phyloP scores from a whole-genome alignment of 2,888 invertebrate genomes.

The Tinea pellionella region DNA sequence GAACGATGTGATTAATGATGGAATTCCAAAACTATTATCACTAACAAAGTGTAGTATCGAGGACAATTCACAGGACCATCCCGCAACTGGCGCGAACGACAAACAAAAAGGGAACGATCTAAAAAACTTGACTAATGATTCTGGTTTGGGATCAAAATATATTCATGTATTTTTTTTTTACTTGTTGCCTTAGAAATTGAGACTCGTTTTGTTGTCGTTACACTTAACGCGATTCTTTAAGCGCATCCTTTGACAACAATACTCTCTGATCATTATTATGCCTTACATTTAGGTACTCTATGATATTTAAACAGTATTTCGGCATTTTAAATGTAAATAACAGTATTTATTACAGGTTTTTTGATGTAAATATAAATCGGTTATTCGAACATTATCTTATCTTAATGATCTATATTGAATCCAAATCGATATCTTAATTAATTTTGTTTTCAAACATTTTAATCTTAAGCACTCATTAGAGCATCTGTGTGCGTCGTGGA shows the following conservation, averaged over 20 bases:
- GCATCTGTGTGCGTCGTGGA: too few species aligned
- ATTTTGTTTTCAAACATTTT: conserved; percentile 9
- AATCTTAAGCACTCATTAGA: conserved; percentile 2
- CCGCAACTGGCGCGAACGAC: conserved; percentile 36
- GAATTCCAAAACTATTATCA: conserved; percentile 54
- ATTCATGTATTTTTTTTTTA: conserved; percentile 64
- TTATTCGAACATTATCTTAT: not conserved
- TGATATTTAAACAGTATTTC: not conserved
- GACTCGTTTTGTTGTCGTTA: conserved; percentile 48
- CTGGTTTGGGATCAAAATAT: conserved; percentile 59
- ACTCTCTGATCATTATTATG: not conserved
- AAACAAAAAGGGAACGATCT: conserved; percentile 22
- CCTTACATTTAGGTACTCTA: not conserved
- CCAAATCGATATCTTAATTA: not conserved
- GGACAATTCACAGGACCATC: conserved; percentile 48
- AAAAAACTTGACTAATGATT: conserved; percentile 69
- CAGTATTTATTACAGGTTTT: not conserved
- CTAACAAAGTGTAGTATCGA: conserved; percentile 24
- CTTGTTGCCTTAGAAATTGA: conserved; percentile 15
- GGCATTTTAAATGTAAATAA: not conserved
- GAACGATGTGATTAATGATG: conserved; percentile 60
- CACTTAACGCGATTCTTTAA: conserved; percentile 58
- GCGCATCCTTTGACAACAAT: conserved; percentile 51
- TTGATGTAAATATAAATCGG: conserved; percentile 1
- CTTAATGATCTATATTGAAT: conserved; percentile 1